These are phyloP conservation scores for Micropoecilia bifurca DNA, from an alignment of 2,797 vertebrate species.

Conservation along the genomic window DNA sequence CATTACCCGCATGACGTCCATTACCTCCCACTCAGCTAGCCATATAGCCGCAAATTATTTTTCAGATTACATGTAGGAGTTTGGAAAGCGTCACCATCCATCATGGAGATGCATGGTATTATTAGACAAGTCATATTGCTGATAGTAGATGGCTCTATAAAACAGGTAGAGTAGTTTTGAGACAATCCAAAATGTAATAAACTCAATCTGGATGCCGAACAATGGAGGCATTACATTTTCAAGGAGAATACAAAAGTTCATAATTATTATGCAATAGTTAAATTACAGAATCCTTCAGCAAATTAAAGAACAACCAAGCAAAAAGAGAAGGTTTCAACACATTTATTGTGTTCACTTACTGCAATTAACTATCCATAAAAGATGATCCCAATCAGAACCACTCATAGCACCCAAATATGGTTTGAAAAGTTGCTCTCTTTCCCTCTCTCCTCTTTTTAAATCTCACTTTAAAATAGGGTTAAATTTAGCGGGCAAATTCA, in stretches of 20 bases:
- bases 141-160: background rate
- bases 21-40: slow-evolving; percentile 41
- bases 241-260: background rate
- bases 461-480: background rate
- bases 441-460: background rate
- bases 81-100: slow-evolving; percentile 13
- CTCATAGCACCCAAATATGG: background rate
- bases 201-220: background rate
- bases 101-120: background rate
- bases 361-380: background rate
- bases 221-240: background rate
- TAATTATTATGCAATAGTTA: background rate
- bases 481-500: background rate
- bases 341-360: background rate
- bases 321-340: no score
- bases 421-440: background rate
- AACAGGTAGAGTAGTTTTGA: background rate
- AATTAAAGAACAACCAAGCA: background rate
- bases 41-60: slow-evolving; percentile 25
- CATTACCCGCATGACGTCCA: slow-evolving; percentile 55
- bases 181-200: background rate
- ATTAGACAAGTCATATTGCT: background rate
- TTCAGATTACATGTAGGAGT: slow-evolving; percentile 39
- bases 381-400: background rate
- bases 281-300: background rate